A percentile compares a stretch with the other conserved stretches of the same genome.
Evolutionary conservation across 2,797 vertebrate species (phyloP).

Genomic region (Bovichtus diacanthus): DNA sequence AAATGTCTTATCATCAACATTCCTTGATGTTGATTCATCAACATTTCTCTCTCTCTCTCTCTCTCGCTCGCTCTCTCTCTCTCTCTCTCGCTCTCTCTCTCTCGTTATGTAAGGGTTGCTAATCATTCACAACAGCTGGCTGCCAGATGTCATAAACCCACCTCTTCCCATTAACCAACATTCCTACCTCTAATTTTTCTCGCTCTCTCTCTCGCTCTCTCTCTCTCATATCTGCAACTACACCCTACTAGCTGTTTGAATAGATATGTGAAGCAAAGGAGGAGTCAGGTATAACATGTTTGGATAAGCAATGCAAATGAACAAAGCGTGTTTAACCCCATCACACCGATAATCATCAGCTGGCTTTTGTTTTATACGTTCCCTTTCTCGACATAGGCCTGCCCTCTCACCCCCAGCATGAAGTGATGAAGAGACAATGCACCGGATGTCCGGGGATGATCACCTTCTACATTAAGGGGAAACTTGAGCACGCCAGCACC

Average conservation of each 20-base stretch:
- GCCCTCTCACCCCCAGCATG: conserved; percentile 91
- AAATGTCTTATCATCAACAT: not conserved
- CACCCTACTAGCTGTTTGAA: not conserved
- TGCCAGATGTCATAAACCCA: not conserved
- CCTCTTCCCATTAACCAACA: not conserved
- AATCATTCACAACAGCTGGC: not conserved
- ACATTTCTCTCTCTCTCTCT: no score
- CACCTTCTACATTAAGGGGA: conserved; percentile 92
- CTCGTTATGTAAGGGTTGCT: not conserved
- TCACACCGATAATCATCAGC: no score
- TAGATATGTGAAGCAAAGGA: not conserved
- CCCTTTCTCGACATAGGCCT: conserved; percentile 82
- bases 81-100: no score
- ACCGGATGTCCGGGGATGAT: conserved; percentile 93
- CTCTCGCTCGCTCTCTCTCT: no score
- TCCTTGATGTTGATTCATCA: no score
- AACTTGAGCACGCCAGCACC: conserved; percentile 82
- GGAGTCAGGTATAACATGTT: not conserved
- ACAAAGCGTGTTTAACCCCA: not conserved
- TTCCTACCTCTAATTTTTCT: no score
- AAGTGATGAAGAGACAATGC: conserved; percentile 90
- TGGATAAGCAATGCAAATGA: not conserved
- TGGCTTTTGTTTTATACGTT: not conserved
- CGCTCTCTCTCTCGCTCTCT: no score
- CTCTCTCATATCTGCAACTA: no score